These are phyloP conservation scores for Solen grandis DNA, from an alignment of 1,140 invertebrate genomes.

Conservation along the genomic window DNA sequence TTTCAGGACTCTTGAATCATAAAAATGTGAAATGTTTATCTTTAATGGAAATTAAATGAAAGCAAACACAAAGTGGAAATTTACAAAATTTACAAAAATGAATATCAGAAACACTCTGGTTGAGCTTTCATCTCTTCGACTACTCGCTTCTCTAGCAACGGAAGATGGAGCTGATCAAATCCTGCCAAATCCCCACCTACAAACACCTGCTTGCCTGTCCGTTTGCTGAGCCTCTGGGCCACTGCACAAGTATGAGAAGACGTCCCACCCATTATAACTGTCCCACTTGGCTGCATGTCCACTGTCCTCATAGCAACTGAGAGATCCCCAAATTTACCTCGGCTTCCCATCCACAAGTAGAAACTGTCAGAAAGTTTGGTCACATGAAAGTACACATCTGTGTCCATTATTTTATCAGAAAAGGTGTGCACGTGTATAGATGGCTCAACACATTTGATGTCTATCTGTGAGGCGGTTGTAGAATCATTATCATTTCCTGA, in stretches of 20 bases:
- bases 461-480: conserved; percentile 15
- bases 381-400: conserved; percentile 38
- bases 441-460: too few species aligned
- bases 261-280: too few species aligned
- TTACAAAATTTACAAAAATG: too few species aligned
- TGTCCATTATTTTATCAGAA: conserved; percentile 42
- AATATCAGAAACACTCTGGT: too few species aligned
- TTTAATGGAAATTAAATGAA: too few species aligned
- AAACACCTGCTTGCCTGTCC: conserved; percentile 46
- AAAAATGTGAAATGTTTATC: too few species aligned
- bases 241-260: conserved; percentile 33
- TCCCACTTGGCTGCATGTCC: conserved; percentile 12
- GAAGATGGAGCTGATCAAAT: conserved; percentile 36
- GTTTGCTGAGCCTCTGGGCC: conserved; percentile 34
- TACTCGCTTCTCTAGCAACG: conserved; percentile 42
- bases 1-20: too few species aligned
- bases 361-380: conserved; percentile 44
- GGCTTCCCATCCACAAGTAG: conserved; percentile 47
- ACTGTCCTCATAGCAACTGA: conserved; percentile 47
- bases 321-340: conserved; percentile 46
- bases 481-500: too few species aligned
- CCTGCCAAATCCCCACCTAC: conserved; percentile 30
- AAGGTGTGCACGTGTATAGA: conserved; percentile 32
- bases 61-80: too few species aligned
- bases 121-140: conserved; percentile 43